Base-by-base conservation (phyloP, 2,888 invertebrate species). In the Colostygia pectinataria region DNA sequence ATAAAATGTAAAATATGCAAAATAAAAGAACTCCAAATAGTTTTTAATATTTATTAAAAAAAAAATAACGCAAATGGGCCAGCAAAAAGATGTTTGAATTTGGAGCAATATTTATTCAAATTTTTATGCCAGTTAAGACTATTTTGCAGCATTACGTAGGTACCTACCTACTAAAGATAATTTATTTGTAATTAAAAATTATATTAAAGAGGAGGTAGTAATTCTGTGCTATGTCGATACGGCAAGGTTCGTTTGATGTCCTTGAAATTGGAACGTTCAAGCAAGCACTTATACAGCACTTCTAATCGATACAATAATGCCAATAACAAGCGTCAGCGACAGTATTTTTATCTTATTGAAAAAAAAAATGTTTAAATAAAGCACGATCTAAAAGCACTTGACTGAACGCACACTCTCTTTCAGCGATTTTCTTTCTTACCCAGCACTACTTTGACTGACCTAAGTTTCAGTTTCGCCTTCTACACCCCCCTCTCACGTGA, bases 381-480 rank as follows among this genome's bases (percentile, higher is more conserved):
- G 45, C 46, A 49, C 45, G 6, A 37, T 37, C 46, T 55, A 24
- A 39, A 54, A 50, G 24, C 53, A 49, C 44, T 41, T 9, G 8
- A 51, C 45, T 49, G 18, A 28, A 23, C 23, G 33, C 51, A 53
- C 57, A 39, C 41, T 66, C 57, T 62, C 52, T 71, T 61, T 55
- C 54, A 62, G 62, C 65, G 55, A 64, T 59, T 66, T 70, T 67
- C 60, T 47, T 60, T 50, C 60, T 53, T 48, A 57, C 63, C 61
- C 40, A 57, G 55, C 69, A 68, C 47, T 47, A 69, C 67, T 59
- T 66, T 66, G 43, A 31, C 70, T 72, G 60, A 48, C 49, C 67
- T 72, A 52, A 37, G 52, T 74, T 73, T 75, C 69, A 51, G 62
- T 77, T 79, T 79, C 74, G 66, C 68, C 78, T 80, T 79, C 79